Percentiles rank a stretch among this genome's conserved stretches.
These are phyloP conservation scores for Liolophura sinensis DNA, from an alignment of 1,140 invertebrate genomes.

Conservation along the genomic window DNA sequence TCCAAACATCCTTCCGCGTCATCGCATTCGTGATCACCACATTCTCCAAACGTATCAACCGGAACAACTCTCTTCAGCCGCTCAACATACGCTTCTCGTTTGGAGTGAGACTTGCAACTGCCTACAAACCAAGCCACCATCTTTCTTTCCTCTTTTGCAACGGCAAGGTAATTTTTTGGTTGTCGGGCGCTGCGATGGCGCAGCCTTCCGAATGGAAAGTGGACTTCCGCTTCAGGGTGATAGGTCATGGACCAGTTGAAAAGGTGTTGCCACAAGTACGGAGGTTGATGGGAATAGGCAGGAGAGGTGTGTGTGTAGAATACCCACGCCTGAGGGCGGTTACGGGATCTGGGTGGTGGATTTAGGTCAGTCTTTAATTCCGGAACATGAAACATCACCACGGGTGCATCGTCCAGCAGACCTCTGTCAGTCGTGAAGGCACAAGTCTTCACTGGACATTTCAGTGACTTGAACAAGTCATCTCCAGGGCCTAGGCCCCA, in stretches of 20 bases:
- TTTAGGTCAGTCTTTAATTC: too few species aligned
- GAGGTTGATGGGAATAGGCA: too few species aligned
- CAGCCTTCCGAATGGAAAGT: slow-evolving; percentile 14
- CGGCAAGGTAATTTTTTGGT: not conserved
- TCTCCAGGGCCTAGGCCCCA: too few species aligned
- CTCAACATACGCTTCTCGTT: slow-evolving; percentile 19
- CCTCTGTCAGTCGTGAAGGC: too few species aligned
- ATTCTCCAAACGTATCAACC: slow-evolving; percentile 33
- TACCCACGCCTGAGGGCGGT: too few species aligned
- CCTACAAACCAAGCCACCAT: slow-evolving; percentile 68
- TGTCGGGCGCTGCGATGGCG: slow-evolving; percentile 1
- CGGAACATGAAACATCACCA: too few species aligned
- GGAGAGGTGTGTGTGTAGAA: too few species aligned
- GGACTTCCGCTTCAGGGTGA: slow-evolving; percentile 27
- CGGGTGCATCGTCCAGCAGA: too few species aligned
- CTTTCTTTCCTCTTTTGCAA: slow-evolving; percentile 19
- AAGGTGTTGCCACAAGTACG: not conserved
- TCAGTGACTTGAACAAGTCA: too few species aligned
- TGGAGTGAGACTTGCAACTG: slow-evolving; percentile 45
- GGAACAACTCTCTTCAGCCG: slow-evolving; percentile 17
- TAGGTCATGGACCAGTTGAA: slow-evolving; percentile 37
- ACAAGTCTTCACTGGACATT: too few species aligned
- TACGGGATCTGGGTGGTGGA: too few species aligned
- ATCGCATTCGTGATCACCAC: slow-evolving; percentile 36
- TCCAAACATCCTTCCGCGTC: slow-evolving; percentile 63